These are phyloP conservation scores for Sebastes paucispinis DNA, from an alignment of 2,797 vertebrate species.

Conservation along the genomic window DNA sequence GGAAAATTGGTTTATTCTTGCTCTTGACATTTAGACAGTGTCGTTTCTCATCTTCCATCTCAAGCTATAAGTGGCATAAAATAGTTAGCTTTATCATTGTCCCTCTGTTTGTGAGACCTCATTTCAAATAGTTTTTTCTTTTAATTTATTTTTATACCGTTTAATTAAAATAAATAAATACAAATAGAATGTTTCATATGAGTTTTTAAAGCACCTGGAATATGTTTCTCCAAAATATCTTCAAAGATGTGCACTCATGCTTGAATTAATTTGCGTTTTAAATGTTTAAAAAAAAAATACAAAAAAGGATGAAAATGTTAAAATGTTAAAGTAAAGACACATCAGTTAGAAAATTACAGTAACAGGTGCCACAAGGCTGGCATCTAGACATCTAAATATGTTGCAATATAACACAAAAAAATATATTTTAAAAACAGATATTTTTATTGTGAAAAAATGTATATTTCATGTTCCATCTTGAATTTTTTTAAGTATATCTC, in stretches of 20 bases:
- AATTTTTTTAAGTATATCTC: neutral
- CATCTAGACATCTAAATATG: neutral
- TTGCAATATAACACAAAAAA: neutral
- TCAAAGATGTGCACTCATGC: neutral
- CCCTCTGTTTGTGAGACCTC: conserved; percentile 52
- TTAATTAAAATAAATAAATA: neutral
- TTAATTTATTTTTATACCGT: neutral
- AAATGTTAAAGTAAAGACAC: neutral
- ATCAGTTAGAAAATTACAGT: neutral
- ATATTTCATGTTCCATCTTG: neutral
- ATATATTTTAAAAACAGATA: neutral
- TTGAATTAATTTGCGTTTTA: neutral
- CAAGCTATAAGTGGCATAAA: neutral
- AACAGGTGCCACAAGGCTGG: neutral
- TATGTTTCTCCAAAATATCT: neutral
- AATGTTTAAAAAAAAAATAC: neutral
- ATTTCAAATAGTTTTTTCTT: conserved; percentile 30
- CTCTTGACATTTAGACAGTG: conserved; percentile 32
- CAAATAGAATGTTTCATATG: neutral
- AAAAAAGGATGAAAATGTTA: neutral
- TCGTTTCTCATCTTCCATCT: neutral
- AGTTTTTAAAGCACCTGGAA: neutral
- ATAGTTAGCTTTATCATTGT: neutral
- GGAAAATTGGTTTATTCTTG: conserved; percentile 3
- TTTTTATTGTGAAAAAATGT: neutral